A percentile compares a stretch with the other conserved stretches of the same genome.
Evolutionary conservation across 2,888 invertebrate species (phyloP).

Genomic region (Acanthosepion pharaonis): DNA sequence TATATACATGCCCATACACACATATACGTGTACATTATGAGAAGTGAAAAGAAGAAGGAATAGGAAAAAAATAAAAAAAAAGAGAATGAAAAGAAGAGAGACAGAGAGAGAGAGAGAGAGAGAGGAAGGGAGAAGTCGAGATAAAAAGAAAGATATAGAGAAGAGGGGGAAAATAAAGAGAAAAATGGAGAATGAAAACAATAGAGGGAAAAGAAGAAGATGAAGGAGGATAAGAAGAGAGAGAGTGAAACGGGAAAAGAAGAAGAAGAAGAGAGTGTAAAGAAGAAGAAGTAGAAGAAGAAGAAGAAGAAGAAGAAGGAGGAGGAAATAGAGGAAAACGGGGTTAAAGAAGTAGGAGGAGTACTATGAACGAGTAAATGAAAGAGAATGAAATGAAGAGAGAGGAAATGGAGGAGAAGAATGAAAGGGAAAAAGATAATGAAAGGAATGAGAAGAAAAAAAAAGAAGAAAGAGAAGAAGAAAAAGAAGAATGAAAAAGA

Average conservation of each 20-base stretch:
- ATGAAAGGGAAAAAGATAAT: too few relatives aligned
- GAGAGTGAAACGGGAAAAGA: background rate
- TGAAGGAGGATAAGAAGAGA: background rate
- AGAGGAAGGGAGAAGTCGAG: rapidly evolving
- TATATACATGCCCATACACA: too few relatives aligned
- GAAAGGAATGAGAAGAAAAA: too few relatives aligned
- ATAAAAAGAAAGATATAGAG: background rate
- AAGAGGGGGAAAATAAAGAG: background rate
- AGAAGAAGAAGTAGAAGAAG: background rate
- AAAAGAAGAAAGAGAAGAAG: too few relatives aligned
- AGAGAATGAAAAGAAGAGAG: background rate
- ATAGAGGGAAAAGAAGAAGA: background rate
- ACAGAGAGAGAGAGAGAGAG: background rate
- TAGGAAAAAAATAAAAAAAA: too few relatives aligned
- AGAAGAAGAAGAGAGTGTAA: too few relatives aligned
- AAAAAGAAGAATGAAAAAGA: background rate
- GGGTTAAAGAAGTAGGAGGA: background rate
- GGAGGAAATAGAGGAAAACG: background rate
- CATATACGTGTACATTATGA: background rate
- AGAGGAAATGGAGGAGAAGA: too few relatives aligned
- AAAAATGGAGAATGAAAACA: background rate
- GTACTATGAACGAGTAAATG: background rate
- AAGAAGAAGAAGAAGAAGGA: too few relatives aligned
- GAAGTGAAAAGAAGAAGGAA: background rate
- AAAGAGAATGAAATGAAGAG: background rate